Evolutionary conservation across 1,140 invertebrate genomes (phyloP), one percentile per base, ranked within the genome.

Genomic region (Tenebrio molitor): DNA sequence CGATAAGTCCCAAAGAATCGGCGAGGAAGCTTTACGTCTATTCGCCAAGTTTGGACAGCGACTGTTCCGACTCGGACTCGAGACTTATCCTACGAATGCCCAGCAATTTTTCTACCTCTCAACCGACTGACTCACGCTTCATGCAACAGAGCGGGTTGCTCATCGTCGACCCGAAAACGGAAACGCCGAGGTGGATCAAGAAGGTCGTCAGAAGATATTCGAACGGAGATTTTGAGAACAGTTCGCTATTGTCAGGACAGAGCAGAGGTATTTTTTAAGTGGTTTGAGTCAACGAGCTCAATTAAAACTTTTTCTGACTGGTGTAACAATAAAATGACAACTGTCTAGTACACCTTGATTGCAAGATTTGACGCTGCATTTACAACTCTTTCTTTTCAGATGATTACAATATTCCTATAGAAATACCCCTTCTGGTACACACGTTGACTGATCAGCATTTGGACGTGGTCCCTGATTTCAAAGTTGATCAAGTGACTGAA

Each of bases 221-320:
- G 5, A 83, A 80, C 72, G 79, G 79, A 0, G 82, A 83, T 72
- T 83, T 82, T 72, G 82, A 83, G 66, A 83, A 82, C 72, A 77
- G 81, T 68, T 83, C 82, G 3, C 72, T 82, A 33, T 21, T 83
- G 10, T 82, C 81, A 10, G 82, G 80, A 72, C 80, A 82, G 67
- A 82, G 81, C 75, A 75, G 81, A 79, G 82, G 82, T 83, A 76
- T 71, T 29, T 8, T 29, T 29, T 39, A 33, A 33, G 10, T 33
- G 29, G 4, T 4, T 33, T 33, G 29, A 33, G n/a, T n/a, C n/a
- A n/a, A n/a, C n/a, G n/a, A n/a, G n/a, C n/a, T n/a, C n/a, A n/a
- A n/a, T n/a, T n/a, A n/a, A n/a, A n/a, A n/a, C n/a, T n/a, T n/a
- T n/a, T n/a, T n/a, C n/a, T n/a, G n/a, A n/a, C n/a, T n/a, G n/a